Percentiles rank a stretch among this genome's conserved stretches.
These are phyloP conservation scores for Drosophila pseudoananassae DNA, from an alignment of 1,140 invertebrate genomes.

Conservation along the genomic window DNA sequence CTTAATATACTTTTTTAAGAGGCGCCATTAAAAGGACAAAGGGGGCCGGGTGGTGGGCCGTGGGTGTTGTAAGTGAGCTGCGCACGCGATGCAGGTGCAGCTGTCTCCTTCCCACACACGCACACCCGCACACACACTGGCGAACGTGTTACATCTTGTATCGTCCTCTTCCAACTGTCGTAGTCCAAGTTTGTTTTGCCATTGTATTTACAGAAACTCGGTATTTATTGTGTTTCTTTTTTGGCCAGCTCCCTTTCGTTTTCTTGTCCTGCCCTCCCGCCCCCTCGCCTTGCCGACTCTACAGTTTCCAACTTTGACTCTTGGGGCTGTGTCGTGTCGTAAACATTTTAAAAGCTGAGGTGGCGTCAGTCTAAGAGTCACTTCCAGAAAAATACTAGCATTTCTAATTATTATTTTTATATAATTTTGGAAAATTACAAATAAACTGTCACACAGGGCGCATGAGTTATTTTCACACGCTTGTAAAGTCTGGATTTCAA, in stretches of 20 bases:
- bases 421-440: neutral
- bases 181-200: conserved; percentile 5
- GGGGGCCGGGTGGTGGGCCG: too few relatives aligned
- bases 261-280: neutral
- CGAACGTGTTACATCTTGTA: neutral
- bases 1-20: conserved; percentile 5
- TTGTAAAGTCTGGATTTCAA: neutral
- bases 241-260: conserved; percentile 47
- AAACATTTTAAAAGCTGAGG: conserved; percentile 54
- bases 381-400: neutral
- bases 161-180: neutral
- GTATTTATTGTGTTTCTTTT: conserved; percentile 45
- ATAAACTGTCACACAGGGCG: neutral
- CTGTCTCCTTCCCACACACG: neutral
- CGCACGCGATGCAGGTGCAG: conserved; percentile 64
- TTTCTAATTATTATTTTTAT: too few relatives aligned
- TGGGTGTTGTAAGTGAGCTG: conserved; percentile 50
- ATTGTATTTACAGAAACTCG: conserved; percentile 67
- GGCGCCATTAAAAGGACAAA: conserved; percentile 1
- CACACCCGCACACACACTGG: neutral
- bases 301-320: neutral
- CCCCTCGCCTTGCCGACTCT: neutral
- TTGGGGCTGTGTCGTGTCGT: conserved; percentile 46
- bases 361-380: conserved; percentile 1
- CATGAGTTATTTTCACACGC: neutral